Evolutionary conservation across 37 sponge, comb jelly and placozoan species (phyloP).

Genomic region (Beroe forskalii): DNA sequence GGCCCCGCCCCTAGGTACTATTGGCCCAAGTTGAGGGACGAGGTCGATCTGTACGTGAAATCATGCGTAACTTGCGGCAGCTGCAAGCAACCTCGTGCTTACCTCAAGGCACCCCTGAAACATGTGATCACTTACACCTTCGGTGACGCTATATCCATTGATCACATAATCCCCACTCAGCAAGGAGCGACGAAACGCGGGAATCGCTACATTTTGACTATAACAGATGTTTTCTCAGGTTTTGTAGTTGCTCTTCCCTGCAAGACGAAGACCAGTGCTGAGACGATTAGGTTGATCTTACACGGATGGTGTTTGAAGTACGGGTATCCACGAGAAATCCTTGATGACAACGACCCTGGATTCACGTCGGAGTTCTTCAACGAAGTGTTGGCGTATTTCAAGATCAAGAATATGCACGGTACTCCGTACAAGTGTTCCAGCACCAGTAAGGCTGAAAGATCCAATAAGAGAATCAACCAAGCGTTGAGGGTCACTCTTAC

Average conservation of each 20-base stretch:
- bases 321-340: conserved; percentile 26
- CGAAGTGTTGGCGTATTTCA: conserved; percentile 2
- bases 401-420: conserved; percentile 5
- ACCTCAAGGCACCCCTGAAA: conserved; percentile 25
- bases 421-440: conserved; percentile 33
- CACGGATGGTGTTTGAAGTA: conserved; percentile 48
- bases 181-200: neutral
- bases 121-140: conserved; percentile 27
- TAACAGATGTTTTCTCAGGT: neutral
- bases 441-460: conserved; percentile 7
- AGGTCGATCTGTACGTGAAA: conserved; percentile 43
- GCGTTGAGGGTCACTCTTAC: conserved; percentile 4
- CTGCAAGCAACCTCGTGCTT: neutral
- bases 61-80: conserved; percentile 34
- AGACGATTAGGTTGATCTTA: conserved; percentile 5
- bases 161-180: conserved; percentile 4
- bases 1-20: no score
- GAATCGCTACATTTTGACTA: neutral
- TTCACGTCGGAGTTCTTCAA: neutral
- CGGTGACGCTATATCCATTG: neutral
- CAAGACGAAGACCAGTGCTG: neutral
- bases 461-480: conserved; percentile 1
- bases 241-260: conserved; percentile 23
- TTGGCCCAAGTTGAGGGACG: neutral
- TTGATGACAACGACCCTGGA: neutral